phyloP scores from a whole-genome alignment of 92 coral and sea anemone genomes.

The Porites divaricata region DNA sequence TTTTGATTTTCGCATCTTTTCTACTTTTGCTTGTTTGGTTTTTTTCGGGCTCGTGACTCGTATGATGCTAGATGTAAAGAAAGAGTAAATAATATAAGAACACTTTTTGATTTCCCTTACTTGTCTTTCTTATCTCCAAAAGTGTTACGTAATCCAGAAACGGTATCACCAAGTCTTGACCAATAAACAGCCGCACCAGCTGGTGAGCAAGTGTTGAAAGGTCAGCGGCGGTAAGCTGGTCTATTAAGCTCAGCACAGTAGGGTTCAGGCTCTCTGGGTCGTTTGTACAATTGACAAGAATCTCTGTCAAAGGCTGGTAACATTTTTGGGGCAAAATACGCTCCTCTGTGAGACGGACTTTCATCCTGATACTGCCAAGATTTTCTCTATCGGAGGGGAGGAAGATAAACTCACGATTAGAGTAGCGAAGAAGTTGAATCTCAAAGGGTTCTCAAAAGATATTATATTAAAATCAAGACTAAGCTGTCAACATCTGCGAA shows the following conservation, averaged over 20 bases:
- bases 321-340: slow-evolving; percentile 78
- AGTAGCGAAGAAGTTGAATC: too few relatives aligned
- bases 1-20: slow-evolving; percentile 5
- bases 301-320: slow-evolving; percentile 76
- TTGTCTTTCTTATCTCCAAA: slow-evolving; percentile 78
- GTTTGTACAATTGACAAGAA: slow-evolving; percentile 68
- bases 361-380: slow-evolving; percentile 90
- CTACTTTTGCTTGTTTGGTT: too few relatives aligned
- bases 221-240: slow-evolving; percentile 80
- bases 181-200: slow-evolving; percentile 84
- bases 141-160: slow-evolving; percentile 82
- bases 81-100: too few relatives aligned
- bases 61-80: too few relatives aligned
- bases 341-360: slow-evolving; percentile 86
- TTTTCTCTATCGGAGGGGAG: slow-evolving; percentile 63
- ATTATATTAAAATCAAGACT: too few relatives aligned
- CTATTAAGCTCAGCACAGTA: slow-evolving; percentile 80
- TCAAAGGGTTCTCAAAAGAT: too few relatives aligned
- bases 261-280: slow-evolving; percentile 54
- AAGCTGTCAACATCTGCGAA: too few relatives aligned
- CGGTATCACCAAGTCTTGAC: slow-evolving; percentile 72
- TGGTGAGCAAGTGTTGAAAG: slow-evolving; percentile 85
- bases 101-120: slow-evolving; percentile 47
- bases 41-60: too few relatives aligned
- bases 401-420: background rate